These are phyloP conservation scores for Pocota personata DNA, from an alignment of 2,888 invertebrate genomes.

Conservation along the genomic window DNA sequence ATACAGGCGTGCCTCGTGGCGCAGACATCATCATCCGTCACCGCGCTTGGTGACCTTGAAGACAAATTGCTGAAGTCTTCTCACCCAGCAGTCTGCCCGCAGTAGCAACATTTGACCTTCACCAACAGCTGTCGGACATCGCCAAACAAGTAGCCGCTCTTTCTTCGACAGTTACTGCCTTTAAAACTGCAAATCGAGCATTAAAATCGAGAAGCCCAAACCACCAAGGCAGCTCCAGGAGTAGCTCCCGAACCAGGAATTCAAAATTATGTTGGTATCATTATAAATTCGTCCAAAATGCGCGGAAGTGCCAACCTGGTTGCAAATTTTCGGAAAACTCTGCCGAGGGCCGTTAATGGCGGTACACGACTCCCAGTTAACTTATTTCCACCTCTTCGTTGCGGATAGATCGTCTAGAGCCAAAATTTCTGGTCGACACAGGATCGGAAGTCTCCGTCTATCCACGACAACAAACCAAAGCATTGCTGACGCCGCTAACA, in stretches of 20 bases:
- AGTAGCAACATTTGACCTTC: background rate
- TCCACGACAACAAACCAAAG: too few species aligned
- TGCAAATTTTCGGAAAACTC: slow-evolving; percentile 9
- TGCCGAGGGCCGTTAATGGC: slow-evolving; percentile 18
- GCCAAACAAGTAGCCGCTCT: background rate
- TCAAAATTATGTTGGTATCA: background rate
- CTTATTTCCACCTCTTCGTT: too few species aligned
- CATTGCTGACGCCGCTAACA: too few species aligned
- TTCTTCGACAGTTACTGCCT: background rate
- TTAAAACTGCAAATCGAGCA: background rate
- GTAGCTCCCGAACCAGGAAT: background rate
- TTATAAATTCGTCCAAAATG: background rate
- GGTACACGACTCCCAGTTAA: background rate
- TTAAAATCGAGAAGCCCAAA: background rate
- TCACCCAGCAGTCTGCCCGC: background rate
- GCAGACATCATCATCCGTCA: background rate
- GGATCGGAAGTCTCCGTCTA: too few species aligned
- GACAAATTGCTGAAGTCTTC: background rate
- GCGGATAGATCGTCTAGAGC: too few species aligned
- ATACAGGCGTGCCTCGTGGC: background rate
- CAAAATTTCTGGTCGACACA: too few species aligned
- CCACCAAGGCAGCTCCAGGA: too few species aligned
- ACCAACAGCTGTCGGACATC: background rate
- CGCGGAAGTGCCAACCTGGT: background rate
- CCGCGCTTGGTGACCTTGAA: background rate